Evolutionary conservation across 2,113 vertebrate species (phyloP), one percentile per base, ranked within the genome.

Genomic region (Chionomys nivalis): DNA sequence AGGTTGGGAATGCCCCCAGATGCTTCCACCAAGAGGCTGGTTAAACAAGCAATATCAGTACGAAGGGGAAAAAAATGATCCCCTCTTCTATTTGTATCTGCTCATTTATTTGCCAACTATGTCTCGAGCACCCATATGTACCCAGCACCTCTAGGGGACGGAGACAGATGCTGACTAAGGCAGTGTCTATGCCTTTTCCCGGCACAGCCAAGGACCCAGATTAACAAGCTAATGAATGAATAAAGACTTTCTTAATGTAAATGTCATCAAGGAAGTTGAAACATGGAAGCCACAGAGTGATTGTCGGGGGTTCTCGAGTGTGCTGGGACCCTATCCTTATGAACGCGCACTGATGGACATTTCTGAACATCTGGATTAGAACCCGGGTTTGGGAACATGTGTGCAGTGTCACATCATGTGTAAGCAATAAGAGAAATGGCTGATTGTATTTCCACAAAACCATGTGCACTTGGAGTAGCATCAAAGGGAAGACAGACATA

Each of bases 401-500:
- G 24, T 3, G 24, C n/a, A 33, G 28, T 0, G 8, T 82, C 7
- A 1, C 24, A 63, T 61, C 8, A 19, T 1, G 7, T 49, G 42
- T 42, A 17, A 49, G 31, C 39, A 12, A n/a, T 16, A 21, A 44
- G 89, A 36, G n/a, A 36, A 52, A 61, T 12, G 52, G 65, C 28
- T 8, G 24, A 9, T 14, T 31, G 5, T 55, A 49, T 14, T 86
- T 39, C 90, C 39, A 33, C 19, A 36, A 88, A 76, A 52, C 47
- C n/a, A 26, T 0, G 0, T n/a, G 23, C 0, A 1, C 33, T 0
- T 0, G 31, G 17, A 77, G 36, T 23, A 81, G 26, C 61, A 44
- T 10, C 0, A 2, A 55, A 86, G 55, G 17, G 61, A 31, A 77
- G 55, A 83, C 36, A 61, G n/a, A 65, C 21, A 63, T 1, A 33